phyloP scores from a whole-genome alignment of 2,113 vertebrate genomes.

The Lutjanus erythropterus region DNA sequence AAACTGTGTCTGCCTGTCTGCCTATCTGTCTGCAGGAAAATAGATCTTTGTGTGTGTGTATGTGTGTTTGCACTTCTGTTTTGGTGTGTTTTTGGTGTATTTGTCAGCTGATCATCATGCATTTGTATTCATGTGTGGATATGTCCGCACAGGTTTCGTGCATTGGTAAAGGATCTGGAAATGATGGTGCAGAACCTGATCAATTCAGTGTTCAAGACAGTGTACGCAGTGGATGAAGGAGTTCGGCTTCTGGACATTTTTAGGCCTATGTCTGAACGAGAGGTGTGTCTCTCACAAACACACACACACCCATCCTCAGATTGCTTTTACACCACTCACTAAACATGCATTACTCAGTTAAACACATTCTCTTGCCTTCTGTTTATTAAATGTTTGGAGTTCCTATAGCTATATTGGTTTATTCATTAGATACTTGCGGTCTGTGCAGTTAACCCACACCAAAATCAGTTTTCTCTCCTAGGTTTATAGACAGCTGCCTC shows the following conservation, averaged over 20 bases:
- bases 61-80: too few species aligned
- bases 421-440: neutral
- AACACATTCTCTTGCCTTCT: neutral
- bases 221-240: constrained; percentile 85
- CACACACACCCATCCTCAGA: neutral
- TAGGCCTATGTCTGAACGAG: constrained; percentile 83
- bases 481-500: neutral
- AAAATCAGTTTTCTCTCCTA: neutral
- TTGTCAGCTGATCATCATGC: neutral
- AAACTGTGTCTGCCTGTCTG: too few species aligned
- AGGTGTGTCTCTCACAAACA: constrained; percentile 80
- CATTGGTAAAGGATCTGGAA: constrained; percentile 62
- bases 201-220: constrained; percentile 83
- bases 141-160: constrained; percentile 56
- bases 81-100: neutral
- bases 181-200: constrained; percentile 88
- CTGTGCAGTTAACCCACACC: neutral
- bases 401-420: neutral
- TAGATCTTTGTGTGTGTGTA: too few species aligned
- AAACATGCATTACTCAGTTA: neutral
- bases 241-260: constrained; percentile 88
- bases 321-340: neutral
- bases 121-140: neutral
- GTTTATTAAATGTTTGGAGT: neutral
- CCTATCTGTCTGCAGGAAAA: too few species aligned